Percentiles rank a stretch among this genome's conserved stretches.
Evolutionary conservation across 2,888 invertebrate genomes (phyloP).

Genomic region (Baronia brevicornis): DNA sequence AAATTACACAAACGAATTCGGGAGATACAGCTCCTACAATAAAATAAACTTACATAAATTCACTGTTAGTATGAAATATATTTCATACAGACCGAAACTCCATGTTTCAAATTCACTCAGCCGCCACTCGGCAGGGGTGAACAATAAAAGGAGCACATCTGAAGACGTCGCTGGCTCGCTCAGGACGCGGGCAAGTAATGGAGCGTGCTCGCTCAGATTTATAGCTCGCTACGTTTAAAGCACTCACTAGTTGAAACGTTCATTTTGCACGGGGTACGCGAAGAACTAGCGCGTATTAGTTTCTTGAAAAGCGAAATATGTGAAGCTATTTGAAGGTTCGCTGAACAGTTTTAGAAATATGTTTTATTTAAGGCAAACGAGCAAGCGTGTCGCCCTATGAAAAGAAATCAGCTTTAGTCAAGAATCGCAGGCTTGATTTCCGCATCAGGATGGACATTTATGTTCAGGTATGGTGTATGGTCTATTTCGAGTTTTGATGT

Average conservation of each 20-base stretch:
- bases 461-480: too few species aligned
- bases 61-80: too few species aligned
- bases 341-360: not conserved
- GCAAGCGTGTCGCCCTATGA: not conserved
- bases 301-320: conserved; percentile 20
- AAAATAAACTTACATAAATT: too few species aligned
- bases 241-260: conserved; percentile 31
- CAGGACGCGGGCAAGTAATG: conserved; percentile 29
- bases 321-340: not conserved
- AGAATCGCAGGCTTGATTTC: too few species aligned
- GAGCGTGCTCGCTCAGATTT: conserved; percentile 34
- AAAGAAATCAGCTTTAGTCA: too few species aligned
- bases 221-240: conserved; percentile 29
- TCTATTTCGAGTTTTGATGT: too few species aligned
- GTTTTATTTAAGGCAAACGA: too few species aligned
- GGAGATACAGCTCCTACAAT: too few species aligned
- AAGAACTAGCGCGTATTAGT: conserved; percentile 28
- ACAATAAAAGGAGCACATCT: conserved; percentile 24
- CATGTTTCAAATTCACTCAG: conserved; percentile 14
- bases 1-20: too few species aligned
- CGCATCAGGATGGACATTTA: too few species aligned
- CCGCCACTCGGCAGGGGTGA: conserved; percentile 20
- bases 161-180: conserved; percentile 14
- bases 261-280: conserved; percentile 28
- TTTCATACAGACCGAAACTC: conserved; percentile 2